phyloP scores from a whole-genome alignment of 1,140 invertebrate species.

The Ceratosolen solmsi region DNA sequence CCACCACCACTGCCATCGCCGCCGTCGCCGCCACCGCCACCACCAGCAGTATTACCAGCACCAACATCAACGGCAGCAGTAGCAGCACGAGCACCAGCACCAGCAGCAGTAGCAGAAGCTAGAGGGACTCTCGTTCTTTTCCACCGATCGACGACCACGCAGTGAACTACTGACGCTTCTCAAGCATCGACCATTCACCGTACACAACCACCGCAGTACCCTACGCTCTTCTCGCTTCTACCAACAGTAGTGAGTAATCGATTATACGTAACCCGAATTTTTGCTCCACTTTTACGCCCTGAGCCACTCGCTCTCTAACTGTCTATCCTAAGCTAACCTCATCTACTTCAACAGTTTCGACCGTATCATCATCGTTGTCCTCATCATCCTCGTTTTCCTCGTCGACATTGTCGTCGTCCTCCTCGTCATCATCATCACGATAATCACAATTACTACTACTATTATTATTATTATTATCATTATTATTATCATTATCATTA shows the following conservation, averaged over 20 bases:
- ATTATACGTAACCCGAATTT: conserved; percentile 40
- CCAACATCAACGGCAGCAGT: background rate
- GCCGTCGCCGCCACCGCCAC: background rate
- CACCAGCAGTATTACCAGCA: background rate
- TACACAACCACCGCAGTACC: background rate
- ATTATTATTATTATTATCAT: no score
- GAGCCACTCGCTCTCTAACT: background rate
- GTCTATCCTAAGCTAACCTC: background rate
- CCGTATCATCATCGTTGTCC: no score
- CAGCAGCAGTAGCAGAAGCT: conserved; percentile 1
- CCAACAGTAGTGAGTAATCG: conserved; percentile 41
- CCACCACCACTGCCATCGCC: background rate
- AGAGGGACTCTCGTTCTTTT: conserved; percentile 32
- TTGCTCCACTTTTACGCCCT: conserved; percentile 6
- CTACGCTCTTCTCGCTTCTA: background rate
- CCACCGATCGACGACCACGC: conserved; percentile 43
- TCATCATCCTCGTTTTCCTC: no score
- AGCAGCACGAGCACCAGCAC: background rate
- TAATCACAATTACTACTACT: no score
- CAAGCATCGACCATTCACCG: conserved; percentile 34
- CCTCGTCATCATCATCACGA: no score
- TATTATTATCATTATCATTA: no score
- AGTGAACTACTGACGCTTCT: conserved; percentile 49
- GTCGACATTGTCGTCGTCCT: no score
- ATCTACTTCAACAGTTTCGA: background rate